Conservation (phyloP, 2,113 vertebrate genomes). For the Poecilia latipinna region DNA sequence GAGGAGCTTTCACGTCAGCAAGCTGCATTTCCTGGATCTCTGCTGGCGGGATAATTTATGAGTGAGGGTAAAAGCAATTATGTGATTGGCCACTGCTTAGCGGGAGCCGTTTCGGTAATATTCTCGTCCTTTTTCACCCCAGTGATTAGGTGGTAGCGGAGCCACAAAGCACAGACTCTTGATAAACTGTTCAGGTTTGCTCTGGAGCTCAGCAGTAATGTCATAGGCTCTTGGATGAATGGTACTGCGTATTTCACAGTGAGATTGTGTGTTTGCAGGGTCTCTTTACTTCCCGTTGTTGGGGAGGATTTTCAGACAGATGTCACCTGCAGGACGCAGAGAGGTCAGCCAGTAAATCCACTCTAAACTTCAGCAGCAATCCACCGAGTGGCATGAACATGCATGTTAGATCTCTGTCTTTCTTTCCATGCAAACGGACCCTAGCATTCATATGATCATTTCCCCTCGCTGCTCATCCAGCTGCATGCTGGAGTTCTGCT, state of each 20-base stretch:
- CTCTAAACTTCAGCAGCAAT: conserved; percentile 44
- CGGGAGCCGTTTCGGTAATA: conserved; percentile 42
- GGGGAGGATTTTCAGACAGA: conserved; percentile 26
- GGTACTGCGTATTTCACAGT: conserved; percentile 27
- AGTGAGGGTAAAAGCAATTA: conserved; percentile 55
- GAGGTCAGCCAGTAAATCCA: conserved; percentile 51
- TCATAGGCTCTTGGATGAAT: conserved; percentile 25
- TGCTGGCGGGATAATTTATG: conserved; percentile 47
- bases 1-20: conserved; percentile 10
- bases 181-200: conserved; percentile 36
- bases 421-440: conserved; percentile 7
- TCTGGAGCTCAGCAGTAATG: background rate
- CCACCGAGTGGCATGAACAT: conserved; percentile 38
- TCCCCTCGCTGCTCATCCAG: conserved; percentile 54
- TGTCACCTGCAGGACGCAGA: conserved; percentile 66
- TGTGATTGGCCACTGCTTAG: conserved; percentile 56
- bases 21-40: conserved; percentile 42
- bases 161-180: conserved; percentile 27
- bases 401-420: conserved; percentile 16
- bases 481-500: conserved; percentile 63
- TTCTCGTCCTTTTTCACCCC: conserved; percentile 39
- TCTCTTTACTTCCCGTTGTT: background rate
- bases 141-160: conserved; percentile 43
- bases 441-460: background rate
- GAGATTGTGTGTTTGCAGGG: background rate